These are phyloP conservation scores for Orthosia incerta DNA, from an alignment of 2,888 invertebrate species.

Conservation along the genomic window DNA sequence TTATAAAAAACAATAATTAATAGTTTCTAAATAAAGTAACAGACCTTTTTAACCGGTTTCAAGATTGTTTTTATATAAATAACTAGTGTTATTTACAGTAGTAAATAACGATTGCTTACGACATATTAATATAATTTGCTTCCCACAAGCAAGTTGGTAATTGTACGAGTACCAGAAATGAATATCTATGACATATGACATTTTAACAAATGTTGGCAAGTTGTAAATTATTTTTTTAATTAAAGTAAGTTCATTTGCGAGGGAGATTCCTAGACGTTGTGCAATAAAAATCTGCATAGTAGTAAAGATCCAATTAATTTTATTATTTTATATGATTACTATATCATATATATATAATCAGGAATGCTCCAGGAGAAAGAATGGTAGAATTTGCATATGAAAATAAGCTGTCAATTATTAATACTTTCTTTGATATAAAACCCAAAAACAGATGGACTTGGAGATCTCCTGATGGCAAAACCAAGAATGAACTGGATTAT, in stretches of 20 bases:
- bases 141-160: slow-evolving; percentile 1
- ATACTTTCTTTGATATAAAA: no score
- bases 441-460: no score
- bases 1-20: neutral
- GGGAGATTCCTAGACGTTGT: no score
- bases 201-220: slow-evolving; percentile 8
- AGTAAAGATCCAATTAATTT: no score
- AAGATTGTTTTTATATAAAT: neutral
- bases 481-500: no score
- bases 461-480: no score
- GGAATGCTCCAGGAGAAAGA: no score
- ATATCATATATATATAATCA: no score
- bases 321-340: no score
- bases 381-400: no score
- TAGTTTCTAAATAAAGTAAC: slow-evolving; percentile 1
- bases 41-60: slow-evolving; percentile 27
- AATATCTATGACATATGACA: neutral
- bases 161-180: slow-evolving; percentile 23
- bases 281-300: no score
- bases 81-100: slow-evolving; percentile 6
- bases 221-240: neutral
- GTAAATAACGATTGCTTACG: slow-evolving; percentile 1
- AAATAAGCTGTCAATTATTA: no score
- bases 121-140: neutral
- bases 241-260: neutral